Conservation (phyloP, 2,797 vertebrate genomes). For the Micropoecilia bifurca region DNA sequence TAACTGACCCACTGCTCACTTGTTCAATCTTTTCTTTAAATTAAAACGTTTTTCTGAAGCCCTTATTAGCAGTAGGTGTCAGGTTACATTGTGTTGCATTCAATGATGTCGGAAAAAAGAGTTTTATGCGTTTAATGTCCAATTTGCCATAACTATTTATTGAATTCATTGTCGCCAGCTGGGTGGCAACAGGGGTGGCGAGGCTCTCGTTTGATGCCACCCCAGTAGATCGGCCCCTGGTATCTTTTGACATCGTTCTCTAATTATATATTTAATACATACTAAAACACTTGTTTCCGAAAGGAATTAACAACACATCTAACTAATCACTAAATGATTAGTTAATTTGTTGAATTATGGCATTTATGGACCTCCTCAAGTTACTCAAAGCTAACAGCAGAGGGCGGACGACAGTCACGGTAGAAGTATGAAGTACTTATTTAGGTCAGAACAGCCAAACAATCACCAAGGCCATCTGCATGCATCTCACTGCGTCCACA, state of each 20-base stretch:
- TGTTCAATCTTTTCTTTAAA: no score
- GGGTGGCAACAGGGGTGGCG: no score
- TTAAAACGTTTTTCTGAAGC: no score
- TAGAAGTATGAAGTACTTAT: not conserved
- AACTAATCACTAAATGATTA: not conserved
- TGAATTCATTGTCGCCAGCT: no score
- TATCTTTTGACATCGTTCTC: not conserved
- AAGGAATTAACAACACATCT: not conserved
- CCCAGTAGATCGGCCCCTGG: no score
- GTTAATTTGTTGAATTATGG: not conserved
- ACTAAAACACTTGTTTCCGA: not conserved
- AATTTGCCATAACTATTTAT: no score
- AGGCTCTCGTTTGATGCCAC: no score
- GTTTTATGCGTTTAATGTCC: no score
- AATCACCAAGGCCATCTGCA: slow-evolving; percentile 5
- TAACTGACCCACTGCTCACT: no score
- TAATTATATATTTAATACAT: not conserved
- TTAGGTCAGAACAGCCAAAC: slow-evolving; percentile 25
- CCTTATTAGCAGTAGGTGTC: no score
- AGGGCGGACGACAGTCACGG: slow-evolving; percentile 27
- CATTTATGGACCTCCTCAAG: not conserved
- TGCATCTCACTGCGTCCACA: not conserved
- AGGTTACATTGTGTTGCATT: no score
- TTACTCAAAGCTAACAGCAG: slow-evolving; percentile 18
- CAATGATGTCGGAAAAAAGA: no score